These are phyloP conservation scores for Hirtodrosophila trivittata DNA, from an alignment of 2,888 invertebrate genomes.

Conservation along the genomic window DNA sequence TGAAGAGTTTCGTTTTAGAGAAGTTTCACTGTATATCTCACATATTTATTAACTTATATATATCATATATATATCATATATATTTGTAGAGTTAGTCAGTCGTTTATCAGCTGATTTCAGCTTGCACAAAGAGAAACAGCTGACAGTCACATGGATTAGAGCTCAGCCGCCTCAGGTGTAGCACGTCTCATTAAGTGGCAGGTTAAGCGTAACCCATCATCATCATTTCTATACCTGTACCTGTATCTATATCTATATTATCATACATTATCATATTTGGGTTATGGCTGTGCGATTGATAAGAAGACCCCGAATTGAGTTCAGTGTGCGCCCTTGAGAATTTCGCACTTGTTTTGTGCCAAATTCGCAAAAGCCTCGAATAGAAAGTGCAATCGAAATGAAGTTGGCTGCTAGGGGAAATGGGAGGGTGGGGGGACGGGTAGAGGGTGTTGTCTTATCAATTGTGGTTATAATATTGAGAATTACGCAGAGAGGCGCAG, in stretches of 20 bases:
- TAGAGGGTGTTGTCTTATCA: too few relatives aligned
- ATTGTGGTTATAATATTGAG: neutral
- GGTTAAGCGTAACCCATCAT: too few relatives aligned
- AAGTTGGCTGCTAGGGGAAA: too few relatives aligned
- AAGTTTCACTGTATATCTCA: too few relatives aligned
- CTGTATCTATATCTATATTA: too few relatives aligned
- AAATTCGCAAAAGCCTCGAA: slow-evolving; percentile 12
- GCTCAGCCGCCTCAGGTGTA: too few relatives aligned
- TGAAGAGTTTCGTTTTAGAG: too few relatives aligned
- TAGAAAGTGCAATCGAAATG: slow-evolving; percentile 41
- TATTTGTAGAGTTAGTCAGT: slow-evolving; percentile 12
- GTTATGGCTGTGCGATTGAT: slow-evolving; percentile 17
- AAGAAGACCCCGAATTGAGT: slow-evolving; percentile 23
- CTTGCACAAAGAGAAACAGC: slow-evolving; percentile 11
- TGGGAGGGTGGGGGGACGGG: too few relatives aligned
- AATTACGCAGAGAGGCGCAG: slow-evolving; percentile 4
- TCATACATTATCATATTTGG: slow-evolving; percentile 31
- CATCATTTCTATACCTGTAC: neutral
- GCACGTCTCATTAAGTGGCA: too few relatives aligned
- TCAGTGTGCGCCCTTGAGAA: slow-evolving; percentile 36
- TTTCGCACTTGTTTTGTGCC: slow-evolving; percentile 11
- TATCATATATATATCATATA: neutral
- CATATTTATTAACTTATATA: too few relatives aligned
- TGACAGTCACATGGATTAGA: slow-evolving; percentile 61
- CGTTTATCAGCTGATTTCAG: slow-evolving; percentile 55